phyloP scores from a whole-genome alignment of 2,113 vertebrate species.

The Actenoides lindsayi region DNA sequence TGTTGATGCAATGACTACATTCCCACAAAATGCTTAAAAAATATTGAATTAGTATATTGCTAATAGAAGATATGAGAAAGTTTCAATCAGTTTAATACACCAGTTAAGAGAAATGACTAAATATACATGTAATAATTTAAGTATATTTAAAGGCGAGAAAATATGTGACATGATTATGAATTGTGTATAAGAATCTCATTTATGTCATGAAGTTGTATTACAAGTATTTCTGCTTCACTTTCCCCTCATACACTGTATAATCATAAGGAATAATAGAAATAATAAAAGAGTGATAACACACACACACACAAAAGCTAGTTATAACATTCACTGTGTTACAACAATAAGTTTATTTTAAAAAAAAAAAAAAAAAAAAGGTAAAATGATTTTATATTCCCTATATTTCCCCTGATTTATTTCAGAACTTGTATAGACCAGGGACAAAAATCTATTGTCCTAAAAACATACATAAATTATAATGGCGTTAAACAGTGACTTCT shows the following conservation, averaged over 20 bases:
- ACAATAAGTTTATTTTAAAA: neutral
- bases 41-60: neutral
- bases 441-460: neutral
- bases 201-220: neutral
- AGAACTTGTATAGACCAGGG: neutral
- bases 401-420: neutral
- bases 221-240: neutral
- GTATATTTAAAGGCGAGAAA: neutral
- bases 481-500: neutral
- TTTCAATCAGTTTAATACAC: rapidly evolving
- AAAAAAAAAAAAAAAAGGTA: neutral
- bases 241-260: neutral
- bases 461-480: neutral
- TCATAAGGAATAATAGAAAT: neutral
- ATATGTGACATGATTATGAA: neutral
- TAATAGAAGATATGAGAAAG: neutral
- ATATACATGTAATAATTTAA: neutral
- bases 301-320: neutral
- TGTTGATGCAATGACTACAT: neutral
- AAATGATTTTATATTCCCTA: neutral
- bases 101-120: neutral
- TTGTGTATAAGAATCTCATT: neutral
- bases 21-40: neutral
- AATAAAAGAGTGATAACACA: neutral
- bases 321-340: neutral